Evolutionary conservation across 2,113 vertebrate genomes (phyloP), one percentile per base, ranked within the genome.

Genomic region (Neogobius melanostomus): DNA sequence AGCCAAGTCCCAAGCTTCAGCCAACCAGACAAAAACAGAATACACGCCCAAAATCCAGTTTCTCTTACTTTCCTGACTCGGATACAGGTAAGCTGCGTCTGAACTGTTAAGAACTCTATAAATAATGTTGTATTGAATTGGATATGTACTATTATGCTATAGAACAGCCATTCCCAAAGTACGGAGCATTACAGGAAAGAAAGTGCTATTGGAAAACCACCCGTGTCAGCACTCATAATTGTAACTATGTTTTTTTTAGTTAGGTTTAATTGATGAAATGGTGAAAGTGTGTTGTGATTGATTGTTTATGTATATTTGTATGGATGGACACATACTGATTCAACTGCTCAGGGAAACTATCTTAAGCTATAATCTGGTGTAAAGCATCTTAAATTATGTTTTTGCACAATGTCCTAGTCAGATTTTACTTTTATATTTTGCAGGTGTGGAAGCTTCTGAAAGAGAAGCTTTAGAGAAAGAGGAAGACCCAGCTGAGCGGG

Each of bases 391-490:
- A 56, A 56, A 56, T 28, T 5, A 56, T 21, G 28, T 53, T 51
- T 51, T 7, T 36, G 28, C 28, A 36, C 28, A 2, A 51, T 15
- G 21, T 9, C 53, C 28, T 9, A 56, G 17, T 21, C 36, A 61
- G 3, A 61, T 42, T 45, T n/a, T 45, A n/a, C 44, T 61, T 44
- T 43, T 42, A 43, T 71, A 52, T 54, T 62, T 84, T 64, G 44
- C 79, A 92, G 92, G 85, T 85, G 81, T 87, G 17, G 91, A 93
- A 2, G 90, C 90, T 48, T 89, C 90, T 11, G 93, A 94, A 62
- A 87, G 91, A 77, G 93, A 93, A 66, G 77, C 74, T 67, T 84
- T 93, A 60, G 93, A 93, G 60, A 93, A 92, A 70, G 92, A 93
- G 12, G 93, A 94, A 17, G 93, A 94, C 66, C 85, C 81, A 76